A percentile compares a stretch with the other conserved stretches of the same genome.
These are phyloP conservation scores for Caenorhabditis japonica DNA, from an alignment of 2,888 invertebrate species.

Conservation along the genomic window DNA sequence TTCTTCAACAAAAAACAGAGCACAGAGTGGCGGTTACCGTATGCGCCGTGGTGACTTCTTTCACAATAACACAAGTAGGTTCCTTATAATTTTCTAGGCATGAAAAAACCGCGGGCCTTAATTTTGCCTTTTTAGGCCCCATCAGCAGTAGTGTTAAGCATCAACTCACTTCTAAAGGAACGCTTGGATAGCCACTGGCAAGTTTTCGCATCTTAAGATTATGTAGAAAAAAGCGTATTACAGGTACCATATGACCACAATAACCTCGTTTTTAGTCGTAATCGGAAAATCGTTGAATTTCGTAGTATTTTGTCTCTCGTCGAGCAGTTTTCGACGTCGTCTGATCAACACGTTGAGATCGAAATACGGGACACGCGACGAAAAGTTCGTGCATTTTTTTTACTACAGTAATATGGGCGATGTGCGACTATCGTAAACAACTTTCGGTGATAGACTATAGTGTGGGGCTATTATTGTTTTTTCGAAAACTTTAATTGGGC, in stretches of 20 bases:
- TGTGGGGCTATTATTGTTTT: too few relatives aligned
- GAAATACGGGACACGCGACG: slow-evolving; percentile 56
- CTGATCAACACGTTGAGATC: slow-evolving; percentile 57
- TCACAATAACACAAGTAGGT: slow-evolving; percentile 70
- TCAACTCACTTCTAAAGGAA: slow-evolving; percentile 59
- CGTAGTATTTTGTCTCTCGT: slow-evolving; percentile 70
- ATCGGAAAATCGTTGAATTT: slow-evolving; percentile 73
- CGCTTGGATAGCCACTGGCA: slow-evolving; percentile 25
- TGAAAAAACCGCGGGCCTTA: too few relatives aligned
- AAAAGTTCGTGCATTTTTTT: slow-evolving; percentile 29
- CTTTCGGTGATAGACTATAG: too few relatives aligned
- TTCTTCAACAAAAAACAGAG: slow-evolving; percentile 65
- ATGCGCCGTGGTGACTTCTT: slow-evolving; percentile 71
- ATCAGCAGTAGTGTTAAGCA: slow-evolving; percentile 64
- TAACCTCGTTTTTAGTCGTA: slow-evolving; percentile 66
- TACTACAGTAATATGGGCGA: too few relatives aligned
- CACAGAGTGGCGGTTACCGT: slow-evolving; percentile 73
- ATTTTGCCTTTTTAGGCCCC: slow-evolving; percentile 55
- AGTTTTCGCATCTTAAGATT: not conserved
- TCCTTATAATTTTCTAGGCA: too few relatives aligned
- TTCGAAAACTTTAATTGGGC: too few relatives aligned
- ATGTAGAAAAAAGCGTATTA: slow-evolving; percentile 1
- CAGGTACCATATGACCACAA: slow-evolving; percentile 58
- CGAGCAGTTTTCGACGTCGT: slow-evolving; percentile 64
- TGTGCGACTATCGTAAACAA: too few relatives aligned